Percentiles rank a stretch among this genome's conserved stretches.
Conservation (phyloP, 2,888 invertebrate species). For the Labia minor region DNA sequence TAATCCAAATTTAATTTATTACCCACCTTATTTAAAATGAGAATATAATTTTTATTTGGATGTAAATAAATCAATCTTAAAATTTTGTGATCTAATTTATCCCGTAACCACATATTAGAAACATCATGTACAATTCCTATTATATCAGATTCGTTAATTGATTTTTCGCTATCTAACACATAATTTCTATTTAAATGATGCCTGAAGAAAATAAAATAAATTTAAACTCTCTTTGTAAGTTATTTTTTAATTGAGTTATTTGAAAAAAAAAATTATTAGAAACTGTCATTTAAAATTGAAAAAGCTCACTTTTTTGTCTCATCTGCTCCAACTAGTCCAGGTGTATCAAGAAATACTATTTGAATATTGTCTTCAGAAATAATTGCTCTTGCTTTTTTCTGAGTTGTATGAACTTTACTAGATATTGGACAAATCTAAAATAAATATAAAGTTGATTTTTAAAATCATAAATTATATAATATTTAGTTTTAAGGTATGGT, state of each 20-base stretch:
- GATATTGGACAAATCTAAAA: conserved; percentile 80
- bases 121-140: conserved; percentile 81
- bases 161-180: conserved; percentile 46
- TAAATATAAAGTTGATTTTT: conserved; percentile 22
- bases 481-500: conserved; percentile 30
- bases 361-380: conserved; percentile 67
- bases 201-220: conserved; percentile 31
- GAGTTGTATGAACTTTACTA: conserved; percentile 83
- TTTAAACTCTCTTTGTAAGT: conserved; percentile 20
- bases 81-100: conserved; percentile 57
- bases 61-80: conserved; percentile 54
- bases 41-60: conserved; percentile 45
- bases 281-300: too few relatives aligned
- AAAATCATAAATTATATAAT: conserved; percentile 14
- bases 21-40: conserved; percentile 80
- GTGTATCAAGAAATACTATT: conserved; percentile 85
- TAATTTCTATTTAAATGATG: conserved; percentile 48
- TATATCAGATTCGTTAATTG: conserved; percentile 60
- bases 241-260: conserved; percentile 14
- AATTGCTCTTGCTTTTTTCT: conserved; percentile 59
- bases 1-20: conserved; percentile 1
- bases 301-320: conserved; percentile 62
- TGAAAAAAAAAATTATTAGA: too few relatives aligned
- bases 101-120: conserved; percentile 55
- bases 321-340: conserved; percentile 65